phyloP scores from a whole-genome alignment of 2,797 vertebrate species.

The Centroberyx gerrardi region DNA sequence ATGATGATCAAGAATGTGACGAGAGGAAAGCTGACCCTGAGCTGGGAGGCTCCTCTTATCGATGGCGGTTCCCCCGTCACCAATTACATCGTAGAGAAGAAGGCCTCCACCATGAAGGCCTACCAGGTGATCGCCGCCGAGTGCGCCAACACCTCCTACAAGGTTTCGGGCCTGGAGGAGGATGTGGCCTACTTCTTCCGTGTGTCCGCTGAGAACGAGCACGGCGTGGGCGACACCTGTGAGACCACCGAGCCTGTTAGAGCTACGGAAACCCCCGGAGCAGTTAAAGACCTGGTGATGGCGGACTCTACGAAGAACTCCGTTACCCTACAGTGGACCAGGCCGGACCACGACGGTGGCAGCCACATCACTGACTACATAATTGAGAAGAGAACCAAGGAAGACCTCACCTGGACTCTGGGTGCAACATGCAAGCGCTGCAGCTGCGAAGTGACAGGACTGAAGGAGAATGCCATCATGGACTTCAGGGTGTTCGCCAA shows the following conservation, averaged over 20 bases:
- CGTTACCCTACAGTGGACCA: slow-evolving; percentile 92
- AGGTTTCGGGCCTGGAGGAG: slow-evolving; percentile 91
- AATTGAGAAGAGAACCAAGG: slow-evolving; percentile 91
- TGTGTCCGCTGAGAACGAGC: slow-evolving; percentile 97
- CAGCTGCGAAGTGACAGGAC: slow-evolving; percentile 90
- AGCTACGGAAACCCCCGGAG: slow-evolving; percentile 93
- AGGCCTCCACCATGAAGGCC: slow-evolving; percentile 95
- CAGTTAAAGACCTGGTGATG: slow-evolving; percentile 91
- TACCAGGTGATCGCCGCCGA: slow-evolving; percentile 91
- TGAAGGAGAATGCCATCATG: slow-evolving; percentile 90
- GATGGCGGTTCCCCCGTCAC: slow-evolving; percentile 95
- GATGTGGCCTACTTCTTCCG: slow-evolving; percentile 95
- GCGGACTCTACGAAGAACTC: slow-evolving; percentile 95
- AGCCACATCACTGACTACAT: slow-evolving; percentile 95
- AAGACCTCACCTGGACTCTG: slow-evolving; percentile 89
- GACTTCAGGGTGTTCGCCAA: slow-evolving; percentile 95
- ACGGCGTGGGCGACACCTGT: slow-evolving; percentile 93
- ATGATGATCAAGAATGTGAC: slow-evolving; percentile 94
- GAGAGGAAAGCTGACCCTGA: slow-evolving; percentile 92
- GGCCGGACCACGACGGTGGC: slow-evolving; percentile 96
- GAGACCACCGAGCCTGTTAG: slow-evolving; percentile 93
- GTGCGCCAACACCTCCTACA: slow-evolving; percentile 92
- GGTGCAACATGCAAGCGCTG: slow-evolving; percentile 91
- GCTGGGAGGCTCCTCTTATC: slow-evolving; percentile 96
- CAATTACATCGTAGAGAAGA: slow-evolving; percentile 96